Conservation (phyloP, 1,140 invertebrate genomes). For the Diorhabda sublineata region DNA sequence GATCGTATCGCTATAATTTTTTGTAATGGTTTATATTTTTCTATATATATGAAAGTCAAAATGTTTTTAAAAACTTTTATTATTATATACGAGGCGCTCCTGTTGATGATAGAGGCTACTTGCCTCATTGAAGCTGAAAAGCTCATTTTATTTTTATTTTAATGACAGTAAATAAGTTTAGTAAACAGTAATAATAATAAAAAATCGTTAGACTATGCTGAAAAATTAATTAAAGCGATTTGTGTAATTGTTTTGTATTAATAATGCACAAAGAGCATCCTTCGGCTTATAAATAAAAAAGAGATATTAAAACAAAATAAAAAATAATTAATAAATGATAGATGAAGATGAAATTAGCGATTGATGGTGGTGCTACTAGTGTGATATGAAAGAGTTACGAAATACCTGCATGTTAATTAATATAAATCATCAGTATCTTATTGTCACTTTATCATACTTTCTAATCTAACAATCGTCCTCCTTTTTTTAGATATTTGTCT, state of each 20-base stretch:
- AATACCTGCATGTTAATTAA: slow-evolving; percentile 16
- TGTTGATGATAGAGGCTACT: slow-evolving; percentile 3
- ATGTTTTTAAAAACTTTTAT: too few species aligned
- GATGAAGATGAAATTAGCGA: slow-evolving; percentile 19
- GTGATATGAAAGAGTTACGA: slow-evolving; percentile 12
- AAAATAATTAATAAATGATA: slow-evolving; percentile 14
- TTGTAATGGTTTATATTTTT: too few species aligned
- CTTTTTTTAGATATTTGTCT: too few species aligned
- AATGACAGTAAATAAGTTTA: neutral
- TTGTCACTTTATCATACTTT: neutral
- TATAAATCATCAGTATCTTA: neutral
- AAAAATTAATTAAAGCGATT: slow-evolving; percentile 12
- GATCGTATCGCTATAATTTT: too few species aligned
- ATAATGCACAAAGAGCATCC: slow-evolving; percentile 38
- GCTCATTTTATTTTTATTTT: neutral
- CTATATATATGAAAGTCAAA: too few species aligned
- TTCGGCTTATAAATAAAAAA: slow-evolving; percentile 36
- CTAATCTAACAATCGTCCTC: too few species aligned
- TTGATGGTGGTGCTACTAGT: slow-evolving; percentile 30
- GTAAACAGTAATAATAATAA: neutral
- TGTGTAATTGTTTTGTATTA: slow-evolving; percentile 9
- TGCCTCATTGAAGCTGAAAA: neutral
- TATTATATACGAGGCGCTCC: too few species aligned
- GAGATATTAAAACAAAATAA: slow-evolving; percentile 19
- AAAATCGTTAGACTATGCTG: neutral